These are phyloP conservation scores for Gymnogyps californianus DNA, from an alignment of 2,113 vertebrate genomes.

Conservation along the genomic window DNA sequence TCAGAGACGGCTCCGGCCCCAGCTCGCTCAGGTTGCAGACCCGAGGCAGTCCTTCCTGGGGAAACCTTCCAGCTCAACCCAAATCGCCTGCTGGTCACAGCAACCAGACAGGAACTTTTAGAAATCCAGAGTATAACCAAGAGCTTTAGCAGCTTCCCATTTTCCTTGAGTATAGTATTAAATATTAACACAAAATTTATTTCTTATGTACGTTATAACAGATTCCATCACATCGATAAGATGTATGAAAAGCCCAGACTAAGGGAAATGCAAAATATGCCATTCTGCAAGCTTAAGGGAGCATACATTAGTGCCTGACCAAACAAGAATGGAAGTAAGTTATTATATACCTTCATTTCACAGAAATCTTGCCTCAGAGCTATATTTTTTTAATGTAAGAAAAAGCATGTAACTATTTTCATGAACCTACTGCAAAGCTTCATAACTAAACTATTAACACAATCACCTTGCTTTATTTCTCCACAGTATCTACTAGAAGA, in stretches of 20 bases:
- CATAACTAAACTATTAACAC: not conserved
- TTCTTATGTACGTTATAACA: not conserved
- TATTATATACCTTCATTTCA: not conserved
- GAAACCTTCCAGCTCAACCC: not conserved
- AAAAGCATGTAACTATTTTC: not conserved
- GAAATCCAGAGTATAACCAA: not conserved
- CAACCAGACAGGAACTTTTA: fast-evolving
- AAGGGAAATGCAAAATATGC: not conserved
- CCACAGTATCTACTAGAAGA: not conserved
- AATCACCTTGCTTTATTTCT: not conserved
- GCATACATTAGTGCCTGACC: not conserved
- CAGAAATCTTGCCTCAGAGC: not conserved
- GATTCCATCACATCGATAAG: not conserved
- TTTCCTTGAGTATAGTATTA: not conserved
- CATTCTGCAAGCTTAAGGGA: not conserved
- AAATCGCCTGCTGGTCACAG: fast-evolving
- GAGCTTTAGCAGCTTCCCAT: not conserved
- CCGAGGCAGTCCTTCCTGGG: not conserved
- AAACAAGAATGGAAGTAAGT: not conserved
- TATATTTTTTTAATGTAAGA: not conserved
- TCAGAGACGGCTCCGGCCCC: fast-evolving
- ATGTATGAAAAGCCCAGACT: not conserved
- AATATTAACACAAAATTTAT: not conserved
- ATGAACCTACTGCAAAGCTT: not conserved
- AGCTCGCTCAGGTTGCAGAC: fast-evolving